phyloP scores from a whole-genome alignment of 1,140 invertebrate species.

The Heliconius eleuchia region DNA sequence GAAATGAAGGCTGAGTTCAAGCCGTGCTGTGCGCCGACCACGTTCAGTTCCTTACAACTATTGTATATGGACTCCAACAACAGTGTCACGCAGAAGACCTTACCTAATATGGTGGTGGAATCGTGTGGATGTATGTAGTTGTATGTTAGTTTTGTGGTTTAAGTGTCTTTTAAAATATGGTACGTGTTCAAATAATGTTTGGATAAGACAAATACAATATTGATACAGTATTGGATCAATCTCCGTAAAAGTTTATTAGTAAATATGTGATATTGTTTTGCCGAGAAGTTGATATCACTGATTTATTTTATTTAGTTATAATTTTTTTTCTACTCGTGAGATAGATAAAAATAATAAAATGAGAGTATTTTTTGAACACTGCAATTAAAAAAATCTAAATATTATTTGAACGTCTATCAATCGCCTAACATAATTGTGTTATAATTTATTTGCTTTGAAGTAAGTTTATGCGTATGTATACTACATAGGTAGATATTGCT shows the following conservation, averaged over 20 bases:
- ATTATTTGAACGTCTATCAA: background rate
- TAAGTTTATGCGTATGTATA: no score
- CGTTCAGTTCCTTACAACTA: conserved; percentile 22
- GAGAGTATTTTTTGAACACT: background rate
- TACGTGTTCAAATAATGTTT: no score
- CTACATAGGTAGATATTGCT: no score
- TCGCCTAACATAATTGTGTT: background rate
- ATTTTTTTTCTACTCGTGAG: background rate
- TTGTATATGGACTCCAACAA: conserved; percentile 29
- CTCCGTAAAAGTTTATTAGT: no score
- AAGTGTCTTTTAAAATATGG: no score
- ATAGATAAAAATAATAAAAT: background rate
- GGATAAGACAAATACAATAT: no score
- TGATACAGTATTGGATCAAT: no score
- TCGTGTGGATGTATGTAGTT: conserved; percentile 89
- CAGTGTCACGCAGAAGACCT: conserved; percentile 84
- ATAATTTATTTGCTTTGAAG: no score
- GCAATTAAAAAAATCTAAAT: background rate
- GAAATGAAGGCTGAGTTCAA: conserved; percentile 89
- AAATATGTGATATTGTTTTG: no score
- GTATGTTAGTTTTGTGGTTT: background rate
- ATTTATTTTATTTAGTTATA: background rate
- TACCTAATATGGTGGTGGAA: conserved; percentile 92
- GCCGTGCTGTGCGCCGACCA: conserved; percentile 86
- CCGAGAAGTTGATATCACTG: background rate